A percentile compares a stretch with the other conserved stretches of the same genome.
Evolutionary conservation across 1,140 invertebrate genomes (phyloP).

Genomic region (Portunus trituberculatus): DNA sequence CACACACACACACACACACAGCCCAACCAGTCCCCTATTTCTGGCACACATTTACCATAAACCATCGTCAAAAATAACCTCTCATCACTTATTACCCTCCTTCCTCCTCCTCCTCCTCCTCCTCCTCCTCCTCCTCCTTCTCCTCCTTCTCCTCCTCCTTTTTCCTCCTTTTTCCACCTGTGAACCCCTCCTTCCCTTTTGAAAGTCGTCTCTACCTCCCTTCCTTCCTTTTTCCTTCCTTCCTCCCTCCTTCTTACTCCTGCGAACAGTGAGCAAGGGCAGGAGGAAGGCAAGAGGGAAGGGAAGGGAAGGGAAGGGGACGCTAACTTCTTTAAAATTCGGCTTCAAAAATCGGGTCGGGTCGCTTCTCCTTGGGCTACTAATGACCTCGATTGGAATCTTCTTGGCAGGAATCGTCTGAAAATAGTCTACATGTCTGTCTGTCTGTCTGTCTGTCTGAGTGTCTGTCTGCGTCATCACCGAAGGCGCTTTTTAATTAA

Average conservation of each 20-base stretch:
- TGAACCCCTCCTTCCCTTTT: too few species aligned
- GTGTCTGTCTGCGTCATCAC: not conserved
- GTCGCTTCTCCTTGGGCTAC: not conserved
- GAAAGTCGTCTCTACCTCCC: not conserved
- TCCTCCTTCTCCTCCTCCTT: not conserved
- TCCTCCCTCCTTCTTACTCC: not conserved
- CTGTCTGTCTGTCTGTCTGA: not conserved
- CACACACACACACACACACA: slow-evolving; percentile 43
- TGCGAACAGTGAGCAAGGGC: not conserved
- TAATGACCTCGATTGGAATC: not conserved
- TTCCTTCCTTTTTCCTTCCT: not conserved
- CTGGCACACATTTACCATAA: not conserved
- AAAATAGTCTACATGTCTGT: not conserved
- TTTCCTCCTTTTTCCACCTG: not conserved
- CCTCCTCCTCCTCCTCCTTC: not conserved
- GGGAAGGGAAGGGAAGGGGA: not conserved
- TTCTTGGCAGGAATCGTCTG: not conserved
- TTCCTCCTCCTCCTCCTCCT: too few species aligned
- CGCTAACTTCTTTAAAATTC: slow-evolving; percentile 14
- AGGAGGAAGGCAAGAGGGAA: not conserved
- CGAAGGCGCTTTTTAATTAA: too few species aligned
- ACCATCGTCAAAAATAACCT: slow-evolving; percentile 1
- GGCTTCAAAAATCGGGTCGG: not conserved
- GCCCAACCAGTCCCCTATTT: not conserved
- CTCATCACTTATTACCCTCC: not conserved